Conservation (phyloP, 2,113 vertebrate genomes). For the Micronycteris hirsuta region DNA sequence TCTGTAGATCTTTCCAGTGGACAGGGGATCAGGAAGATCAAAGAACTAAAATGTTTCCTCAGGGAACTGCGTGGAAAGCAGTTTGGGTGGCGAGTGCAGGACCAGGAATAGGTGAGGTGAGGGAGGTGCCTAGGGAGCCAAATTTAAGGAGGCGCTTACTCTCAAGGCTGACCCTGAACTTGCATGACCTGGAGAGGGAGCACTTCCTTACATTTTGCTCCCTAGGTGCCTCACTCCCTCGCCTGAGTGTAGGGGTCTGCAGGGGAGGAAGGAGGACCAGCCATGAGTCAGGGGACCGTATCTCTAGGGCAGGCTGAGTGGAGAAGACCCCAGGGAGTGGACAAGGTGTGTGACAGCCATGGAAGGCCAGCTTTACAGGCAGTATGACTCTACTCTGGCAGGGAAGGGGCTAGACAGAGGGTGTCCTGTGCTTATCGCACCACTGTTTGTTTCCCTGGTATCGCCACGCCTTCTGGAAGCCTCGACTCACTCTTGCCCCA, state of each 20-base stretch:
- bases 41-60: not conserved
- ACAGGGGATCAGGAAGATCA: not conserved
- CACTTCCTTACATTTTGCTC: not conserved
- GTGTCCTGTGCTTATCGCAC: not conserved
- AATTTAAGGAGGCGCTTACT: not conserved
- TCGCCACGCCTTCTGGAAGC: slow-evolving; percentile 19
- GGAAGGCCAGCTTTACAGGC: not conserved
- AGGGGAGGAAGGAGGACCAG: not conserved
- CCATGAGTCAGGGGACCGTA: not conserved
- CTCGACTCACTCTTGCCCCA: not conserved
- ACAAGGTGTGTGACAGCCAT: not conserved
- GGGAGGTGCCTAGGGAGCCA: accelerated
- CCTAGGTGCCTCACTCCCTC: not conserved
- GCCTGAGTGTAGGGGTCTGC: not conserved
- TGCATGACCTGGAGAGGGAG: not conserved
- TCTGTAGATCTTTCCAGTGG: not conserved
- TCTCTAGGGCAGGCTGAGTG: not conserved
- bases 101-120: accelerated
- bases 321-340: not conserved
- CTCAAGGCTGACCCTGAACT: not conserved
- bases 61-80: not conserved
- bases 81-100: too few relatives aligned
- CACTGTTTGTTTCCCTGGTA: not conserved
- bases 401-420: not conserved
- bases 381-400: not conserved